Evolutionary conservation across 1,140 invertebrate species (phyloP), one percentile per base, ranked within the genome.

Genomic region (Halotydeus destructor): DNA sequence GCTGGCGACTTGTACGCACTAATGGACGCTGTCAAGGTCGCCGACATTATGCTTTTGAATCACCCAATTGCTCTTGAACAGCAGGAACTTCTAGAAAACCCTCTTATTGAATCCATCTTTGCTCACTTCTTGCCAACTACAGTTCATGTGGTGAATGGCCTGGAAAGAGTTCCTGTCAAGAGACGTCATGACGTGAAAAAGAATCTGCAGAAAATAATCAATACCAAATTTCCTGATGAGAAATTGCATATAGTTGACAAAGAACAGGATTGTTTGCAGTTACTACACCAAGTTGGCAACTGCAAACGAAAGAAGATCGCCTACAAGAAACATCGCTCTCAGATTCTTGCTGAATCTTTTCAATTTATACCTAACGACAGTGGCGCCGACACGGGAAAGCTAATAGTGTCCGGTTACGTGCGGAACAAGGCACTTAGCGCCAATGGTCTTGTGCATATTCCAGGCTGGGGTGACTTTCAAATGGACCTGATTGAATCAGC

Each of bases 391-490:
- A 41, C 60, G 52, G 83, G 83, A 18, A 81, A 72, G 26, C 58
- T 94, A 23, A 76, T 76, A 62, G 58, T 94, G 1, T 75, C 74
- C 45, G 89, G 89, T 2, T 91, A 76, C 61, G 58, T 96, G 34
- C 64, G 80, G 53, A 53, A 54, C 9, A 67, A 71, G 50, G 62
- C 76, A 5, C 61, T 91, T 28, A 77, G 75, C 59, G 83, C 80
- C 0, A 93, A 96, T 67, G 65, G 74, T 49, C 63, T 94, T 34
- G 64, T 97, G 34, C 81, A 96, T 54, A 71, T 97, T 38, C 73
- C 81, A 38, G 85, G 83, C 0, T 71, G 83, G 55, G 88, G 85
- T 30, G 79, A 91, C 56, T 96, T 78, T 59, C 86, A 93, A 66
- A 74, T 96, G 69, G 65, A 61, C 3, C 71, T 75, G 57, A 83